Evolutionary conservation across 2,113 vertebrate genomes (phyloP), one percentile per base, ranked within the genome.

Genomic region (Isichthys henryi): DNA sequence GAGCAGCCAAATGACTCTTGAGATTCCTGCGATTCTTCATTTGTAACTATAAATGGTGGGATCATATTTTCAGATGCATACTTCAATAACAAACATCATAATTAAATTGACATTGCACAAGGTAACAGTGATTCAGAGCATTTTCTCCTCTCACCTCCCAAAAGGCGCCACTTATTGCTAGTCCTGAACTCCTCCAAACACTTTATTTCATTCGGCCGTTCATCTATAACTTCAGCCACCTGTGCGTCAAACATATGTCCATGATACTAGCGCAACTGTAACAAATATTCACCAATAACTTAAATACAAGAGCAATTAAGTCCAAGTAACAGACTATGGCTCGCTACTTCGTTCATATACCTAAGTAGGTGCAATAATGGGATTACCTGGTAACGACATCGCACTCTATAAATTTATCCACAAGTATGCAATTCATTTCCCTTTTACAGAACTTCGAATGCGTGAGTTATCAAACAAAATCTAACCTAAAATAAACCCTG

Each of bases 201-300:
- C 91, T 97, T 99, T n/a, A 99, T 95, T 4, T 97, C 97, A 0
- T 97, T 96, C 0, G 98, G 98, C 5, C 98, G 96, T 17, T 99
- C 98, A 15, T 99, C 98, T 10, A 99, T 95, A 70, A 99, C 94
- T 35, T 99, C 98, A 49, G 98, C 97, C 92, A 99, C 96, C 98
- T 99, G 77, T 3, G 3, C 45, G 27, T 5, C 6, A 50, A 27
- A 21, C 39, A 45, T 17, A 0, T n/a, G n/a, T 10, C 49, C 74
- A 45, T 62, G 31, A 88, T 39, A 35, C 17, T 53, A 31, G 23
- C 48, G 35, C 35, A 80, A 43, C 35, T 80, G 35, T 80, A 43
- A 80, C 11, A 43, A 80, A 43, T 17, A 43, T 7, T 80, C 17
- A 43, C 1, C 15, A 43, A 43, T 80, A 3, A 80, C 17, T 35